phyloP scores from a whole-genome alignment of 1,140 invertebrate species.

The Belonocnema kinseyi region DNA sequence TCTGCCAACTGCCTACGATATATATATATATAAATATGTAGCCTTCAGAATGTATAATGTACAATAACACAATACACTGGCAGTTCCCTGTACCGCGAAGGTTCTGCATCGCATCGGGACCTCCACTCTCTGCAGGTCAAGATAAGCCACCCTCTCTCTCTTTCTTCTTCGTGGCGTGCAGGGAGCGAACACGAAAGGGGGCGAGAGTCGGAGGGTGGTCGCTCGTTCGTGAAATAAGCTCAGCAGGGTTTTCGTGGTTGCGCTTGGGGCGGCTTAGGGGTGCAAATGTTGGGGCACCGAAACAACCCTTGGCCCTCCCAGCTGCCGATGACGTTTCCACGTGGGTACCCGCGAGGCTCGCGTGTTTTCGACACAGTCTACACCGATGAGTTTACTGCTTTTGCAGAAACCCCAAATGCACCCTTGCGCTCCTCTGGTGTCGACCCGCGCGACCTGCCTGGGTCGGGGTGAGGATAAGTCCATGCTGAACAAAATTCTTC shows the following conservation, averaged over 20 bases:
- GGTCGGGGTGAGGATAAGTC: conserved; percentile 6
- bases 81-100: conserved; percentile 42
- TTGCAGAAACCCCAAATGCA: conserved; percentile 33
- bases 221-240: conserved; percentile 76
- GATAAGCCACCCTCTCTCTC: conserved; percentile 65
- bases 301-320: conserved; percentile 61
- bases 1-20: no score
- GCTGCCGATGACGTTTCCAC: conserved; percentile 76
- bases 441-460: neutral
- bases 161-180: conserved; percentile 53
- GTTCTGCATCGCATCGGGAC: conserved; percentile 44
- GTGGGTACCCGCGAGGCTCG: conserved; percentile 71
- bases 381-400: conserved; percentile 62
- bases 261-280: conserved; percentile 69
- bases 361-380: conserved; percentile 71
- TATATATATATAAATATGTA: no score
- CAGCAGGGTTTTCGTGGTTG: conserved; percentile 73
- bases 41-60: no score
- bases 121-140: conserved; percentile 56
- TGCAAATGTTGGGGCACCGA: conserved; percentile 53
- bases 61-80: no score
- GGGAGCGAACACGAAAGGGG: conserved; percentile 41
- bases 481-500: no score
- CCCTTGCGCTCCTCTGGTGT: conserved; percentile 10
- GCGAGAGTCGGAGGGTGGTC: conserved; percentile 62